Base-by-base conservation (phyloP, 2,797 vertebrate genomes). In the Merluccius polli region DNA sequence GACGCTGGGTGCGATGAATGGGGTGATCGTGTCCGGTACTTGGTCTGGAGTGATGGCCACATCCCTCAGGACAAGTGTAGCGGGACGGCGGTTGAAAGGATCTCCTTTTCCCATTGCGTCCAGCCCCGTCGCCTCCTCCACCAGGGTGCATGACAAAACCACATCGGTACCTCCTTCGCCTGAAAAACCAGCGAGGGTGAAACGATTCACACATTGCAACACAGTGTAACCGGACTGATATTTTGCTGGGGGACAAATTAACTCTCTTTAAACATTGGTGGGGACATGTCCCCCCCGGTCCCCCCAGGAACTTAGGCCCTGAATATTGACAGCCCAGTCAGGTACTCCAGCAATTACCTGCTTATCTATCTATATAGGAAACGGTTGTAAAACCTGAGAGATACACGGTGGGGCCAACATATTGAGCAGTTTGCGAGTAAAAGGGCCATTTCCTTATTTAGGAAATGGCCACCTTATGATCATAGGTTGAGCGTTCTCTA, bases 111-210 rank as follows among this genome's bases (percentile, higher is more conserved):
- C 84, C 83, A 91, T 86, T n/a, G 85, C 85, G 36, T 84, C 84
- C 31, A 32, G 70, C 11, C 85, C 91, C 0, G 38, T 78, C 5
- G 90, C 89, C 29, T 95, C 94, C 81, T 93, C 91, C 78, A 92
- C 90, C 79, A 95, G 83, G 71, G 84, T 71, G 75, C 95, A 96
- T 78, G 94, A 91, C 36, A 96, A 84, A 10, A 96, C 90, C 36
- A 96, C 87, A 33, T 96, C 95, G 32, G 91, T 89, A 11, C 87
- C 85, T 0, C 81, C 83, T 41, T 89, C 83, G 78, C 80, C 93
- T 93, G 73, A 75, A 32, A 70, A 2, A n/a, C n/a, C n/a, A n/a
- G n/a, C n/a, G n/a, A n/a, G n/a, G n/a, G n/a, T n/a, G n/a, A n/a
- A n/a, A n/a, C n/a, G n/a, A n/a, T n/a, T n/a, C n/a, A n/a, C n/a